Evolutionary conservation across 2,113 vertebrate genomes (phyloP), one percentile per base, ranked within the genome.

Genomic region (Pluvialis apricaria): DNA sequence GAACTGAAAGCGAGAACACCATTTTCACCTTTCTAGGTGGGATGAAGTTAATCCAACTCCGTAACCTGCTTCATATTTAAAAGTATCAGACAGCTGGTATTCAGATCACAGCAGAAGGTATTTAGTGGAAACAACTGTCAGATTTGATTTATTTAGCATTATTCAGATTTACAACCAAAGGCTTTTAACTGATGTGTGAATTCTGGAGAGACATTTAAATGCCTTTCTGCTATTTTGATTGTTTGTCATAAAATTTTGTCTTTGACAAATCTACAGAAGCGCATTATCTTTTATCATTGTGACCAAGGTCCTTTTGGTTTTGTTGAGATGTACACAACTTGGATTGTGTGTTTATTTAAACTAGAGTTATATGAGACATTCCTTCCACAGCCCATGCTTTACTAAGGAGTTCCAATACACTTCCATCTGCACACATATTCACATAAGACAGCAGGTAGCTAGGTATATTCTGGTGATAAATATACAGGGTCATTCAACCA

Each of bases 11-110:
- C 15, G 62, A 97, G 96, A 98, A 97, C 57, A 91, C 68, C 87
- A 97, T 97, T 97, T 98, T 94, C 96, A 97, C 97, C 91, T 98
- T 96, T 92, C 91, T 97, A 94, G 94, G 95, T 95, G 77, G 95
- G 85, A 95, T 96, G 84, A 98, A 97, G 80, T 96, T 97, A 97
- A 97, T 95, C 86, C 71, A 88, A 75, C 73, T 88, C 71, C 6
- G 24, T 82, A 96, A 96, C 94, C 92, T 84, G 54, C 47, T 94
- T 97, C 73, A 54, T 92, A 94, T 79, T 91, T 78, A 68, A 95
- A 91, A 94, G 92, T 89, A 96, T 94, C 94, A 96, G 95, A 96
- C 95, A 97, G 96, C 96, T 97, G 94, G 96, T 86, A 92, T 88
- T 97, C 84, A 94, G 80, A 92, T 88, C 95, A 94, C 79, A 97